phyloP scores from a whole-genome alignment of 2,888 invertebrate species.

The Atrina japonica region DNA sequence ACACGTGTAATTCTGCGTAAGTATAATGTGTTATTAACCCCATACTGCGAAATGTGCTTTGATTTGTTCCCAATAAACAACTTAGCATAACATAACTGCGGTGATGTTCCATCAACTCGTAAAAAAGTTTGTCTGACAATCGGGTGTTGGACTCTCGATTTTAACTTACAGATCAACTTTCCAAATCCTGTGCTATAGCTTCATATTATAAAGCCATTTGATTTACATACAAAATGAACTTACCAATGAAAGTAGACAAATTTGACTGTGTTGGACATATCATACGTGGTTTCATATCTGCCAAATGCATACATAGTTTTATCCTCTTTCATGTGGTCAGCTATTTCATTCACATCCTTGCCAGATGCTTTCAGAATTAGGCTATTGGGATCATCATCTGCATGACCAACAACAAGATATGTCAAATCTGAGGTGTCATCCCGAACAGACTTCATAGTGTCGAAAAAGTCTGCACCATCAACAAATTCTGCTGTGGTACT shows the following conservation, averaged over 20 bases:
- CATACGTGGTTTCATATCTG: constrained; percentile 74
- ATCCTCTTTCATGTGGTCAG: constrained; percentile 56
- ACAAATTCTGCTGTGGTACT: constrained; percentile 69
- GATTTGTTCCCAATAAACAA: too few relatives aligned
- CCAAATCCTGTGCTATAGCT: too few relatives aligned
- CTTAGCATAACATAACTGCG: too few relatives aligned
- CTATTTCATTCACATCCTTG: constrained; percentile 60
- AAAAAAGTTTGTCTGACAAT: too few relatives aligned
- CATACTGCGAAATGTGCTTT: too few relatives aligned
- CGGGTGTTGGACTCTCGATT: too few relatives aligned
- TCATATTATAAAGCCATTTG: too few relatives aligned
- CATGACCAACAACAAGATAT: constrained; percentile 73
- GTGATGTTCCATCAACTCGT: too few relatives aligned
- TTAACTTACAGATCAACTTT: too few relatives aligned
- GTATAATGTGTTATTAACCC: too few relatives aligned
- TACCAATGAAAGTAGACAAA: constrained; percentile 80
- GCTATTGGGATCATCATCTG: constrained; percentile 71
- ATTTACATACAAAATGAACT: constrained; percentile 42
- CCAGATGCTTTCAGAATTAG: constrained; percentile 63
- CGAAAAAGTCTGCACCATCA: constrained; percentile 61
- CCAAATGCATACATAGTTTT: constrained; percentile 75
- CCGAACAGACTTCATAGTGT: constrained; percentile 70
- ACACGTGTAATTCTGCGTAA: too few relatives aligned
- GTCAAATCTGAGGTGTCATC: constrained; percentile 57
- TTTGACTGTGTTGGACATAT: constrained; percentile 78